A percentile compares a stretch with the other conserved stretches of the same genome.
phyloP scores from a whole-genome alignment of 1,140 invertebrate species.

The Lycorma delicatula region DNA sequence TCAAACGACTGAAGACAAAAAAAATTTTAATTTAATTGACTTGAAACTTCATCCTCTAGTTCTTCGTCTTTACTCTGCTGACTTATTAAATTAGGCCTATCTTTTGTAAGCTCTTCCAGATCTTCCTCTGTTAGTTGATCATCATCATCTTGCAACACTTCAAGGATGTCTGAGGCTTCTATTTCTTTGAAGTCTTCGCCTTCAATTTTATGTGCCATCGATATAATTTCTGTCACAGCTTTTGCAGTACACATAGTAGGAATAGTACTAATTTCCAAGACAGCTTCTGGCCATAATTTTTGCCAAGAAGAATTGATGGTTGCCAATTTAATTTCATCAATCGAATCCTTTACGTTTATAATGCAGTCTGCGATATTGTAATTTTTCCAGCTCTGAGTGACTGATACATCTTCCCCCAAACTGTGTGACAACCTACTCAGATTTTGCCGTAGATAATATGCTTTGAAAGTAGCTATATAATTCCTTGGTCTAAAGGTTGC shows the following conservation, averaged over 20 bases:
- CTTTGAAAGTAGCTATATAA: conserved; percentile 30
- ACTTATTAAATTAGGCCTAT: too few species aligned
- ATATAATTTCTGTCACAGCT: neutral
- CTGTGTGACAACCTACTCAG: neutral
- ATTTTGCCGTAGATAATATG: neutral
- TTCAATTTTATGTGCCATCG: too few species aligned
- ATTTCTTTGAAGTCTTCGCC: neutral
- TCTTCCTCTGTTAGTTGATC: neutral
- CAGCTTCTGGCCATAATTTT: conserved; percentile 1
- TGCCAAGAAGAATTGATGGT: too few species aligned
- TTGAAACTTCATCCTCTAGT: neutral
- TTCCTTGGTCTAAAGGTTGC: conserved; percentile 40
- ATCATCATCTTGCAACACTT: neutral
- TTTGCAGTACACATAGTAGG: neutral
- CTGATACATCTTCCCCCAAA: neutral
- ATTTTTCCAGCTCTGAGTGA: neutral
- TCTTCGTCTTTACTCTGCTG: neutral
- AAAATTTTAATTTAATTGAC: conserved; percentile 3
- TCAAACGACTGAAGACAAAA: too few species aligned
- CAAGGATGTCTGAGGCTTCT: neutral
- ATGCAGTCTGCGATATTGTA: neutral
- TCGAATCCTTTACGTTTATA: neutral
- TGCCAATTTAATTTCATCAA: neutral
- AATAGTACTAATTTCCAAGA: neutral
- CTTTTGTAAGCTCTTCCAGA: too few species aligned